Evolutionary conservation across 2,888 invertebrate genomes (phyloP).

Genomic region (Parasteatoda lunata): DNA sequence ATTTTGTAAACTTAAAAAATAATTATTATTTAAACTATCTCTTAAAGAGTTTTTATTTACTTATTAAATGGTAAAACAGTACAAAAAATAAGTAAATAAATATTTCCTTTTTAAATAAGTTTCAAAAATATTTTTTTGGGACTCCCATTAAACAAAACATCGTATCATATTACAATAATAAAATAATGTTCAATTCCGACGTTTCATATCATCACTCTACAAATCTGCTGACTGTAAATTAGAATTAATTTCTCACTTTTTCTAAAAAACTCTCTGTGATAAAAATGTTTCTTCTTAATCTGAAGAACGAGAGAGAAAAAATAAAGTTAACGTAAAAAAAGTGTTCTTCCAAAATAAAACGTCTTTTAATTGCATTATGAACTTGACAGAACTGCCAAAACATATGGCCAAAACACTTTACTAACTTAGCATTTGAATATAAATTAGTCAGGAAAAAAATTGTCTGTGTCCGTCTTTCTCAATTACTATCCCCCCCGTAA

Average conservation of each 20-base stretch:
- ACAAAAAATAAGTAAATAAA: too few species aligned
- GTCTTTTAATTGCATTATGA: slow-evolving; percentile 63
- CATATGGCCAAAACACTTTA: slow-evolving; percentile 53
- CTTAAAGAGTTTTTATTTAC: too few species aligned
- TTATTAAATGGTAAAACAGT: too few species aligned
- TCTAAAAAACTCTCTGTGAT: slow-evolving; percentile 25
- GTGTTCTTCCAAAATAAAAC: slow-evolving; percentile 53
- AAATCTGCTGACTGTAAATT: slow-evolving; percentile 55
- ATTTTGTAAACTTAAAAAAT: too few species aligned
- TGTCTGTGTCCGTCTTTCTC: slow-evolving; percentile 36
- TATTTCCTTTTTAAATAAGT: too few species aligned
- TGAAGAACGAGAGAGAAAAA: neutral
- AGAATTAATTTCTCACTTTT: slow-evolving; percentile 59
- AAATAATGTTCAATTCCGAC: too few species aligned
- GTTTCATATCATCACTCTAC: slow-evolving; percentile 3
- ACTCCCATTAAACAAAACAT: too few species aligned
- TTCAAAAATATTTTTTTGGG: too few species aligned
- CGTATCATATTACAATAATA: too few species aligned
- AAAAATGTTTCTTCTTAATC: slow-evolving; percentile 2
- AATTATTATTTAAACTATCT: too few species aligned
- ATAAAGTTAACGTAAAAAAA: slow-evolving; percentile 18
- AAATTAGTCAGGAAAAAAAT: slow-evolving; percentile 45
- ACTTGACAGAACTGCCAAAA: slow-evolving; percentile 59
- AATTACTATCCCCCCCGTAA: slow-evolving; percentile 34
- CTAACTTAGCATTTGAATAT: slow-evolving; percentile 53